Evolutionary conservation across 2,113 vertebrate genomes (phyloP).

Genomic region (Prietella phreatophila): DNA sequence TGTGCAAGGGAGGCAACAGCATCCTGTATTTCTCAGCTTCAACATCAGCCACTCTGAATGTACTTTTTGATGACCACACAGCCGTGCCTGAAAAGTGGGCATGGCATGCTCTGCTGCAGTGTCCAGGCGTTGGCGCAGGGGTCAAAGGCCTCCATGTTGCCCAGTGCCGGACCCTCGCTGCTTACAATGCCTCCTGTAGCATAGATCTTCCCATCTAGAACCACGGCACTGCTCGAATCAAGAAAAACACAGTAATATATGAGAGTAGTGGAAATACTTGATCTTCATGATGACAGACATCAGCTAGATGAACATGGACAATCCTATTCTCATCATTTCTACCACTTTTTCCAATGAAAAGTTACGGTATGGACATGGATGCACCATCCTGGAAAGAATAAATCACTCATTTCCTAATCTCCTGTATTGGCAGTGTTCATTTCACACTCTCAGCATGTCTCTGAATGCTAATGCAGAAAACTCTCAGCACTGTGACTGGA

Average conservation of each 20-base stretch:
- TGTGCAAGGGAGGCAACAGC: background rate
- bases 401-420: slow-evolving; percentile 41
- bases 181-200: slow-evolving; percentile 93
- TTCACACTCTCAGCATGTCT: slow-evolving; percentile 44
- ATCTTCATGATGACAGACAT: background rate
- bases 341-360: background rate
- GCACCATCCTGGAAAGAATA: slow-evolving; percentile 28
- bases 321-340: slow-evolving; percentile 12
- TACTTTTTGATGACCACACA: slow-evolving; percentile 99
- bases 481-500: slow-evolving; percentile 46
- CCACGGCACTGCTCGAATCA: slow-evolving; percentile 77
- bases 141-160: slow-evolving; percentile 98
- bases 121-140: slow-evolving; percentile 87
- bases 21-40: background rate
- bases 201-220: slow-evolving; percentile 94
- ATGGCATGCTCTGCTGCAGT: slow-evolving; percentile 93
- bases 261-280: background rate
- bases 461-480: slow-evolving; percentile 41
- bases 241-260: slow-evolving; percentile 1
- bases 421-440: slow-evolving; percentile 44
- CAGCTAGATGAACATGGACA: background rate
- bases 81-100: slow-evolving; percentile 96
- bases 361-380: background rate
- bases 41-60: slow-evolving; percentile 92
- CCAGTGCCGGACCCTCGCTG: slow-evolving; percentile 93